Base-by-base conservation (phyloP, 2,113 vertebrate species). In the Leucosticte australis region DNA sequence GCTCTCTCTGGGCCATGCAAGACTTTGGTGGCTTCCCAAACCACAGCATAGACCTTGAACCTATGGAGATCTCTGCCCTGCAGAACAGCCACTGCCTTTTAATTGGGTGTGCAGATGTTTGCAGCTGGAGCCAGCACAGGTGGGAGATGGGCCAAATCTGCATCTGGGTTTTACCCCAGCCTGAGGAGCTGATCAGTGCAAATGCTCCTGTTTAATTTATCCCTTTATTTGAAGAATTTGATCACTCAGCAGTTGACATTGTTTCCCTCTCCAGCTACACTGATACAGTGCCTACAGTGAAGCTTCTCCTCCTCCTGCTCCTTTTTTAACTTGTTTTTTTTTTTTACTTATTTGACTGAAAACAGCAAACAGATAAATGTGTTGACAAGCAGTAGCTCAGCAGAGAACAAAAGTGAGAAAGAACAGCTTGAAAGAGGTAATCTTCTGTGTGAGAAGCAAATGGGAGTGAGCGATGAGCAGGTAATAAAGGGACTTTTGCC, bases 381-480 rank as follows among this genome's bases (percentile, higher is more conserved):
- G 89, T 93, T 94, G 93, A 95, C 92, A 94, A 90, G 91, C 76
- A 89, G 79, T 33, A 92, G 63, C 88, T 92, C 78, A 88, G 87
- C 69, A 82, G 77, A 93, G 85, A 95, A 90, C 56, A 94, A 85
- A 96, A 87, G 90, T 89, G 26, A 69, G 49, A 53, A 69, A 83
- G 90, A 97, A 77, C 68, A 97, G 81, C 91, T 92, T 96, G 95
- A 80, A 91, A 92, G 71, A 94, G 70, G 63, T 78, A 96, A 85
- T 95, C 86, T 94, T 87, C 81, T 57, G 59, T 2, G 8, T 76
- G 57, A 88, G 82, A 68, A 73, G 73, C 63, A 90, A 92, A 93
- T 15, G 33, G 80, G 91, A 94, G 76, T 26, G 83, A 91, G 79
- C 90, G 83, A 87, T 60, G 92, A 84, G 64, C 69, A 87, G 89